A percentile compares a stretch with the other conserved stretches of the same genome.
Evolutionary conservation across 2,888 invertebrate species (phyloP).

Genomic region (Bruchidius siliquastri): DNA sequence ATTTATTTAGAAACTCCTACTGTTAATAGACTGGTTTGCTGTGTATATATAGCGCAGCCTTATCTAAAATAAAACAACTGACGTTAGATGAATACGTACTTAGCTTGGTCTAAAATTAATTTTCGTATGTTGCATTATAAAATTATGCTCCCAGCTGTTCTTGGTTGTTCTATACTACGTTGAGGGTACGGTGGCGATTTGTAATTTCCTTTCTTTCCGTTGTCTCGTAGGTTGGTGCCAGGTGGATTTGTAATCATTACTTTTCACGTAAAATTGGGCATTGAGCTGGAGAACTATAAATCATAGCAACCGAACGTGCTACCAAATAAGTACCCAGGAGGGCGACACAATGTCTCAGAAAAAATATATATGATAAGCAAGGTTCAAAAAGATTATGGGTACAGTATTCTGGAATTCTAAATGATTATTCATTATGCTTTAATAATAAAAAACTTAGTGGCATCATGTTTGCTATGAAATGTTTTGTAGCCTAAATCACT

Average conservation of each 20-base stretch:
- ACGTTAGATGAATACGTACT: constrained; percentile 26
- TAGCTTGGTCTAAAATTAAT: constrained; percentile 10
- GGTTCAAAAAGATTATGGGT: too few species aligned
- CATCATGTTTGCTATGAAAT: too few species aligned
- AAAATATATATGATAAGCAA: too few species aligned
- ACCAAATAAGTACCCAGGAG: neutral
- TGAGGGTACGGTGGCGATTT: neutral
- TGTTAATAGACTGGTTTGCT: constrained; percentile 23
- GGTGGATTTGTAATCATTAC: neutral
- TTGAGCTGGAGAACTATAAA: neutral
- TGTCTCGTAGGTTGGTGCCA: neutral
- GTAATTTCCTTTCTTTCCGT: neutral
- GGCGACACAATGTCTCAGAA: too few species aligned
- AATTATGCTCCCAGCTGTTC: neutral
- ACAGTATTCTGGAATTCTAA: too few species aligned
- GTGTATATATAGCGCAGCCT: constrained; percentile 35
- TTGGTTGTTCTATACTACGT: neutral
- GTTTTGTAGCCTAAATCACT: too few species aligned
- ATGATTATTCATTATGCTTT: too few species aligned
- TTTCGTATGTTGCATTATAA: constrained; percentile 7
- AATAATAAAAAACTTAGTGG: too few species aligned
- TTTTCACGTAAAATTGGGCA: neutral
- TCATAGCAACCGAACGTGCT: neutral
- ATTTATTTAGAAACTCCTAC: constrained; percentile 20
- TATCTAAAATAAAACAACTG: constrained; percentile 35